Evolutionary conservation across 1,140 invertebrate genomes (phyloP).

Genomic region (Aricia agestis): DNA sequence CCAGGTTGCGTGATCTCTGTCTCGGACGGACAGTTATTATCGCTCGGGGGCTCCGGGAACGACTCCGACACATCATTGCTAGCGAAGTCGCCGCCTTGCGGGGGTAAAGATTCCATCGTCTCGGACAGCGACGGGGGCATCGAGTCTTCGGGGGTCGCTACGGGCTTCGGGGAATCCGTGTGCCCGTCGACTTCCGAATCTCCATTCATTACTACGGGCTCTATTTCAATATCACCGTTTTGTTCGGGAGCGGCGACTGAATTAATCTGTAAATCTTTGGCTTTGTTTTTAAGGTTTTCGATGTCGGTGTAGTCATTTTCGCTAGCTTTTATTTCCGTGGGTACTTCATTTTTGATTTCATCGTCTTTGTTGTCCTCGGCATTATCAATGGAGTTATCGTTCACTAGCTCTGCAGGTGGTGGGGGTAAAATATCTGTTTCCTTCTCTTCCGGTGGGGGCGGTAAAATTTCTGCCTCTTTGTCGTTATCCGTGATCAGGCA

Average conservation of each 20-base stretch:
- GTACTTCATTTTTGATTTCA: neutral
- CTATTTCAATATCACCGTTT: constrained; percentile 26
- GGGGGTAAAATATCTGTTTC: neutral
- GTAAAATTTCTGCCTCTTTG: neutral
- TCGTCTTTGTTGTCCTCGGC: neutral
- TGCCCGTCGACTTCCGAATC: constrained; percentile 22
- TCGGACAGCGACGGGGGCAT: constrained; percentile 35
- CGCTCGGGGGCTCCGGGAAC: constrained; percentile 38
- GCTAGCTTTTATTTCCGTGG: constrained; percentile 13
- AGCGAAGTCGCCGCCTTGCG: constrained; percentile 23
- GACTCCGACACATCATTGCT: constrained; percentile 29
- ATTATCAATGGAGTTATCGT: neutral
- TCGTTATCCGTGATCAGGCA: neutral
- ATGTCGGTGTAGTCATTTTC: constrained; percentile 27
- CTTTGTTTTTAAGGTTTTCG: constrained; percentile 30
- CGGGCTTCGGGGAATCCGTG: constrained; percentile 20
- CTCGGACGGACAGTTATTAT: constrained; percentile 29
- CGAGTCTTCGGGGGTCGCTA: constrained; percentile 33
- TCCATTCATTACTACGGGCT: constrained; percentile 28
- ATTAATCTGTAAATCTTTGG: constrained; percentile 26
- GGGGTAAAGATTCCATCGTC: constrained; percentile 24
- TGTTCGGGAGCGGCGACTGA: constrained; percentile 12
- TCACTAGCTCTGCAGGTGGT: neutral
- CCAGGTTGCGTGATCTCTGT: constrained; percentile 26
- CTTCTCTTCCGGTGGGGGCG: neutral